Evolutionary conservation across 2,888 invertebrate species (phyloP).

Genomic region (Cerastoderma edule): DNA sequence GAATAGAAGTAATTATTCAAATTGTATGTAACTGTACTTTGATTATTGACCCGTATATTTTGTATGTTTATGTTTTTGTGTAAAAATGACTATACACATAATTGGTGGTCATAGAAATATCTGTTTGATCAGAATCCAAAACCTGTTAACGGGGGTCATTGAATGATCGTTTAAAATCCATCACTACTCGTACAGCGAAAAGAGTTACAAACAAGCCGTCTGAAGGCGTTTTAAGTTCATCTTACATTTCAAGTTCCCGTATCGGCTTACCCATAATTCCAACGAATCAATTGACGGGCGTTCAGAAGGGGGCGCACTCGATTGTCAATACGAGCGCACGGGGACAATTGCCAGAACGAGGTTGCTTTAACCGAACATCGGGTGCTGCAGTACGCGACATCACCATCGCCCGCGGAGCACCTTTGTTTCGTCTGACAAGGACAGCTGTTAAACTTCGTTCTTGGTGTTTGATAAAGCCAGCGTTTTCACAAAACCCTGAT

Average conservation of each 20-base stretch:
- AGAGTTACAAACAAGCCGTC: too few species aligned
- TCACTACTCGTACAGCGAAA: too few species aligned
- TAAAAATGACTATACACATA: too few species aligned
- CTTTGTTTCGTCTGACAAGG: conserved; percentile 54
- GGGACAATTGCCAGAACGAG: conserved; percentile 49
- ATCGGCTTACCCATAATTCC: conserved; percentile 51
- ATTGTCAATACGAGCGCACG: conserved; percentile 44
- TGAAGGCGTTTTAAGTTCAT: conserved; percentile 46
- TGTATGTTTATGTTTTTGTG: too few species aligned
- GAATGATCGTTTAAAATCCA: too few species aligned
- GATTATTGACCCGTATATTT: too few species aligned
- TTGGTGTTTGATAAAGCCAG: conserved; percentile 44
- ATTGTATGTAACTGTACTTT: too few species aligned
- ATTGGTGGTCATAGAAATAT: too few species aligned
- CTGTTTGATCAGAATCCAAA: too few species aligned
- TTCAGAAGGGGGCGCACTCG: conserved; percentile 55
- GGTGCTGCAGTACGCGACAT: conserved; percentile 43
- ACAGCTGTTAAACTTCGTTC: conserved; percentile 56
- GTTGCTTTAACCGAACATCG: conserved; percentile 52
- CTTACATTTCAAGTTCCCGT: conserved; percentile 48
- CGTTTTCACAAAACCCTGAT: conserved; percentile 37
- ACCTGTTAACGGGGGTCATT: too few species aligned
- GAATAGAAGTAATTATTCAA: too few species aligned
- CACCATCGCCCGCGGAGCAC: conserved; percentile 47
- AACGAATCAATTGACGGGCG: conserved; percentile 53